These are phyloP conservation scores for Antechinus stuartii DNA, from an alignment of 2,113 vertebrate genomes.

Conservation along the genomic window DNA sequence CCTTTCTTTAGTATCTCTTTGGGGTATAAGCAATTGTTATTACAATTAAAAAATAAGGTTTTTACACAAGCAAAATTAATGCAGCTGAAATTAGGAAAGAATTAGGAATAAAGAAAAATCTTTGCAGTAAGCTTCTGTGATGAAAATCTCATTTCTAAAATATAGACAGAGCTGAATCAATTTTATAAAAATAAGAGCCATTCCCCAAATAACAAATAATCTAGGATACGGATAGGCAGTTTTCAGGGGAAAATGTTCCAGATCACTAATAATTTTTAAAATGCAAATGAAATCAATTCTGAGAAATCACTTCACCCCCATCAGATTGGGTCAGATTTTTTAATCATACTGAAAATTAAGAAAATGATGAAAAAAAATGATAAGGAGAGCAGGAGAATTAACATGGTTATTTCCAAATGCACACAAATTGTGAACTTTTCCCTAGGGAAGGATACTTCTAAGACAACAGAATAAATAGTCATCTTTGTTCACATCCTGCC, in stretches of 20 bases:
- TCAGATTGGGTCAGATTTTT: background rate
- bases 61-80: conserved; percentile 22
- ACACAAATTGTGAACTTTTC: background rate
- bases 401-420: background rate
- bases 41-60: background rate
- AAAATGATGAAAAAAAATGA: background rate
- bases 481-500: background rate
- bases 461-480: background rate
- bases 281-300: background rate
- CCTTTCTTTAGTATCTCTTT: too few relatives aligned
- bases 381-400: background rate
- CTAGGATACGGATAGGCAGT: background rate
- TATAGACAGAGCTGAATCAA: background rate
- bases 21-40: too few relatives aligned
- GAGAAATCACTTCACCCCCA: background rate
- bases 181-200: conserved; percentile 15
- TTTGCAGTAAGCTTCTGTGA: background rate
- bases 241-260: background rate
- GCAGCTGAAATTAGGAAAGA: conserved; percentile 1
- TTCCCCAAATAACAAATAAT: background rate
- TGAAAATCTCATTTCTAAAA: background rate
- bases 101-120: background rate
- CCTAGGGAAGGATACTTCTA: background rate
- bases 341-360: background rate
- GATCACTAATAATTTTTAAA: background rate